phyloP scores from a whole-genome alignment of 2,113 vertebrate genomes.

The Tetrao urogallus region DNA sequence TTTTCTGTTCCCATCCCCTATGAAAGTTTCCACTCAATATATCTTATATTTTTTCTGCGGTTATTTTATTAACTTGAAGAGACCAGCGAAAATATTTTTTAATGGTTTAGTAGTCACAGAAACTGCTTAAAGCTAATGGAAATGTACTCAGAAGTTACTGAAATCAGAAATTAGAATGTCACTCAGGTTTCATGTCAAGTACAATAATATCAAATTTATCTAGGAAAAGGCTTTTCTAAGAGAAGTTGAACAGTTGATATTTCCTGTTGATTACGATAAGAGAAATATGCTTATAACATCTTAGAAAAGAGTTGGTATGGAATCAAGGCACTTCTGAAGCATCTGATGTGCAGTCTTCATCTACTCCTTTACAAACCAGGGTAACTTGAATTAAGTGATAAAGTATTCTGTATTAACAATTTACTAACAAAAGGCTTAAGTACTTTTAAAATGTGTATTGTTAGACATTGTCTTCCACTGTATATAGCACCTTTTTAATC shows the following conservation, averaged over 20 bases:
- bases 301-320: constrained; percentile 15
- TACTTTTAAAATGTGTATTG: background rate
- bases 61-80: background rate
- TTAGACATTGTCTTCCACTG: background rate
- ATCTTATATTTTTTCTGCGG: background rate
- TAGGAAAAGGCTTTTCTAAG: constrained; percentile 33
- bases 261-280: constrained; percentile 38
- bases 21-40: background rate
- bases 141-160: background rate
- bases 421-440: background rate
- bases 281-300: background rate
- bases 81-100: background rate
- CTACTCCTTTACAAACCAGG: background rate
- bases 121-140: constrained; percentile 21
- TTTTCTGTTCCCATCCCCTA: background rate
- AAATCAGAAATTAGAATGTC: background rate
- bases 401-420: background rate
- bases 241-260: constrained; percentile 44
- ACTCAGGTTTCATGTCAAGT: constrained; percentile 31
- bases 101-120: background rate
- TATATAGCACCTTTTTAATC: background rate
- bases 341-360: background rate
- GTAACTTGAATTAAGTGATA: background rate
- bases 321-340: constrained; percentile 38
- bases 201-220: constrained; percentile 14